Base-by-base conservation (phyloP, 2,888 invertebrate species). In the Cotesia congregata region DNA sequence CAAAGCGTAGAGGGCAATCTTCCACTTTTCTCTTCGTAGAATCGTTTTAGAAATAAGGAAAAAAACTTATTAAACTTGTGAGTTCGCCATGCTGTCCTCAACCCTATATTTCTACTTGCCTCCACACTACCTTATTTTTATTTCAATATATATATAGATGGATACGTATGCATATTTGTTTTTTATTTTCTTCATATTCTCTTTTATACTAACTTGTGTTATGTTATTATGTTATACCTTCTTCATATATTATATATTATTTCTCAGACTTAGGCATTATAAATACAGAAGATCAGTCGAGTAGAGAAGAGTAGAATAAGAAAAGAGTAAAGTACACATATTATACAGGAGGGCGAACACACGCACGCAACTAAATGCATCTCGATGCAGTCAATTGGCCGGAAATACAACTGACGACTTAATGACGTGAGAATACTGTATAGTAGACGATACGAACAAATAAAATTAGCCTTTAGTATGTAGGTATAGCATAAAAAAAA, bases 21-120 rank as follows among this genome's bases (percentile, higher is more conserved):
- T 81, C 80, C 80, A 81, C 81, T 80, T 81, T 81, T 81, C 81
- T 79, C 80, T 81, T 81, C 82, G 81, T 79, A 81, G 82, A 81
- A 82, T 80, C 81, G 82, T 80, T 81, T 81, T 80, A 79, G 41
- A 20, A 9, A 70, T 59, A 62, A 70, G 62, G 40, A 39, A 50
- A 15, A 71, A 62, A 65, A 76, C 62, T 72, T 79, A 72, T 74
- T 76, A 61, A 76, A 80, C 77, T 77, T 64, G 77, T 59, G 62
- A 38, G 64, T 73, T 61, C 40, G 41, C 60, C 9, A 62, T 20
- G 62, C 15, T 15, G 62, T 62, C 15, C 62, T 62, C 17, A 62
- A 62, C 20, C 62, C 62, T 62, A 62, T 62, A 17, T 62, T 62
- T 50, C 50, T 50, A 50, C 50, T 12, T 50, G 4, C 73, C 73